phyloP scores from a whole-genome alignment of 1,140 invertebrate species.

The Bactericera cockerelli region DNA sequence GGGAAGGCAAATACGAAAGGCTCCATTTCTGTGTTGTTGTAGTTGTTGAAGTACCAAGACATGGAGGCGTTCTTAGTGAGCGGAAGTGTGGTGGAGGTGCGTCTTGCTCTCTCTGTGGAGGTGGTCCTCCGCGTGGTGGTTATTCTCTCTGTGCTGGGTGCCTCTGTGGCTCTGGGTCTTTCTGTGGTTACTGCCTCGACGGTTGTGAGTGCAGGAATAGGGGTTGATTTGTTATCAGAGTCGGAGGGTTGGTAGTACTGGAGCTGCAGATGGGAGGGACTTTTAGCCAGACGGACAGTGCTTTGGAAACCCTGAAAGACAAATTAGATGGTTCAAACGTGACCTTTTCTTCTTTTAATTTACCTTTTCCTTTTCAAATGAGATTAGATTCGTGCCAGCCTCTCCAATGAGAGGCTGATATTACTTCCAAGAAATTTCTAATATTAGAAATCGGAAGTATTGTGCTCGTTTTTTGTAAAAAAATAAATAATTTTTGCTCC shows the following conservation, averaged over 20 bases:
- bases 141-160: conserved; percentile 12
- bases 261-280: conserved; percentile 11
- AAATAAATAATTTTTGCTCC: too few relatives aligned
- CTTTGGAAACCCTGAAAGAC: conserved; percentile 5
- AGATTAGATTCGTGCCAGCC: too few relatives aligned
- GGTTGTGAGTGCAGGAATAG: too few relatives aligned
- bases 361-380: too few relatives aligned
- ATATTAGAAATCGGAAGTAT: too few relatives aligned
- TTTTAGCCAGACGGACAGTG: conserved; percentile 21
- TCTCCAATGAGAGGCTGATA: too few relatives aligned
- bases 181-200: too few relatives aligned
- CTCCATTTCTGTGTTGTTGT: conserved; percentile 50
- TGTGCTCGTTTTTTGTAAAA: too few relatives aligned
- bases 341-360: too few relatives aligned
- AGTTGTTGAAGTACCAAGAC: conserved; percentile 65
- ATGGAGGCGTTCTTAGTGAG: conserved; percentile 22
- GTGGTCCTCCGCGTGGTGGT: neutral
- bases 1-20: conserved; percentile 34
- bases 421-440: too few relatives aligned
- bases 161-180: conserved; percentile 14
- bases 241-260: neutral
- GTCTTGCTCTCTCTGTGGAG: neutral
- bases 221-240: neutral
- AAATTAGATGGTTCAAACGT: too few relatives aligned
- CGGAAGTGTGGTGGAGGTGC: neutral